These are phyloP conservation scores for Poeciliopsis prolifica DNA, from an alignment of 2,113 vertebrate species.

Conservation along the genomic window DNA sequence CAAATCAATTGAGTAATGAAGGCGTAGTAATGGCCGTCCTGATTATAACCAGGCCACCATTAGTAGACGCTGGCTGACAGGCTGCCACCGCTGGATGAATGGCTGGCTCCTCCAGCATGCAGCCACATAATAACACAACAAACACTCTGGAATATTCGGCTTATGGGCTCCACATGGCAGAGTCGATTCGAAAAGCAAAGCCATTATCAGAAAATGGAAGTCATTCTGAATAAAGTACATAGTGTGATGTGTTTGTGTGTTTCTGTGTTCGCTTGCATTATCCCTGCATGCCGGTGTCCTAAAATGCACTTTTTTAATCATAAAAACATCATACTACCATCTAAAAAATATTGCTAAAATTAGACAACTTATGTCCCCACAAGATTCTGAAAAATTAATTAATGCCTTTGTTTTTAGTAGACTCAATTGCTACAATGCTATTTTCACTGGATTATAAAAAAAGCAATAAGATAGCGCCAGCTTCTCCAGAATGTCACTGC, in stretches of 20 bases:
- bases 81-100: constrained; percentile 51
- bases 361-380: too few species aligned
- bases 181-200: not conserved
- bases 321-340: too few species aligned
- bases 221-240: not conserved
- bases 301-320: not conserved
- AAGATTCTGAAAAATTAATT: too few species aligned
- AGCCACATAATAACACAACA: not conserved
- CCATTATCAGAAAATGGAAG: not conserved
- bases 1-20: constrained; percentile 76
- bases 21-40: constrained; percentile 74
- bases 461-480: too few species aligned
- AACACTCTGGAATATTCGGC: not conserved
- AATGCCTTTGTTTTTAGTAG: too few species aligned
- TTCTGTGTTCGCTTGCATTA: not conserved
- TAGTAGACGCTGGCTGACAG: constrained; percentile 65
- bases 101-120: constrained; percentile 7
- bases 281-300: not conserved
- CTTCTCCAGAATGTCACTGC: too few species aligned
- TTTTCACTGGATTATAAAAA: too few species aligned
- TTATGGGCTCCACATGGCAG: not conserved
- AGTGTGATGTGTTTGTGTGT: not conserved
- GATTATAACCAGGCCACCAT: constrained; percentile 76
- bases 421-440: too few species aligned
- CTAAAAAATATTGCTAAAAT: too few species aligned